phyloP scores from a whole-genome alignment of 2,113 vertebrate species.

The Muscicapa adusta region DNA sequence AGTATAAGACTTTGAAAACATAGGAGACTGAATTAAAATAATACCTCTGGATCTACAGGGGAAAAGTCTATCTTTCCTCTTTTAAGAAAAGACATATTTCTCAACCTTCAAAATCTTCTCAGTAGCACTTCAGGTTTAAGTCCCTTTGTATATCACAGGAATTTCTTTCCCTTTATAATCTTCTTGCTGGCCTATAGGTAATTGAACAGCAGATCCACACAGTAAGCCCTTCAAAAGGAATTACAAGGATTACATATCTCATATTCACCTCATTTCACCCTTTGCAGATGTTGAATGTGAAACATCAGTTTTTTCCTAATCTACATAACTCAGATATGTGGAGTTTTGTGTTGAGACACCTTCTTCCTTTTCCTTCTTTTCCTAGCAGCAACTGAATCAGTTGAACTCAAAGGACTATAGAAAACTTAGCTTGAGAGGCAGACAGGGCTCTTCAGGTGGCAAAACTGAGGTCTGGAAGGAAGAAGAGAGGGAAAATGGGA shows the following conservation, averaged over 20 bases:
- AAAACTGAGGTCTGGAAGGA: neutral
- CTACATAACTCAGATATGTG: neutral
- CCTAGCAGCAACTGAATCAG: neutral
- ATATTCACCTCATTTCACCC: slow-evolving; percentile 38
- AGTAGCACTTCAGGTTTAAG: slow-evolving; percentile 1
- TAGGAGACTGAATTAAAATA: neutral
- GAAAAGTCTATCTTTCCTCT: neutral
- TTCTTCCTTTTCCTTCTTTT: neutral
- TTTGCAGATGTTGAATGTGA: neutral
- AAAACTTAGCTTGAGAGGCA: neutral
- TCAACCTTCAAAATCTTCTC: slow-evolving; percentile 4
- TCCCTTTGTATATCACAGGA: slow-evolving; percentile 1
- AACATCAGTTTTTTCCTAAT: neutral
- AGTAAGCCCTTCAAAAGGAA: slow-evolving; percentile 56
- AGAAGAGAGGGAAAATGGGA: neutral
- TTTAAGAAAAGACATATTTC: neutral
- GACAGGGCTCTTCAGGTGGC: neutral
- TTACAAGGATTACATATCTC: slow-evolving; percentile 58
- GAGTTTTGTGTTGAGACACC: neutral
- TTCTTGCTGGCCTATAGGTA: slow-evolving; percentile 39
- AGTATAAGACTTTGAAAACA: neutral
- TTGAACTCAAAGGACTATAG: neutral
- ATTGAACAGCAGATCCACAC: slow-evolving; percentile 48
- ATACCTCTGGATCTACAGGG: neutral
- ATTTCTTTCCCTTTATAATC: slow-evolving; percentile 37